Evolutionary conservation across 2,888 invertebrate species (phyloP), one percentile per base, ranked within the genome.

Genomic region (Drosophila anceps): DNA sequence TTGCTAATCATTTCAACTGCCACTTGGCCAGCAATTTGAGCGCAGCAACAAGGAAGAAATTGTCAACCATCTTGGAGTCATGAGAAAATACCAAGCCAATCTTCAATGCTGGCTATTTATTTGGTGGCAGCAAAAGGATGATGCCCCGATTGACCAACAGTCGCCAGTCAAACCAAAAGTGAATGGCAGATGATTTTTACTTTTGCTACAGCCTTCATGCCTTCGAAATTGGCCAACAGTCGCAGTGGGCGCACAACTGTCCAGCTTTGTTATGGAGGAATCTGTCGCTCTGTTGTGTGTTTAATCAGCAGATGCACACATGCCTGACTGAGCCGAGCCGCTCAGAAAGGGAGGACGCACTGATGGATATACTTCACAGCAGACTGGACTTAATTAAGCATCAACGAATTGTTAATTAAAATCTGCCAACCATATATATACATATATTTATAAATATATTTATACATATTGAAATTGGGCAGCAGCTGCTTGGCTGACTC

Each of bases 21-120:
- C 73, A 61, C 54, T 79, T 64, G 79, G 53, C 64, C 59, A 54
- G 29, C 81, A 48, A 69, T 83, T 69, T 55, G 64, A 67, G 53
- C 46, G 20, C 74, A 68, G 62, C 77, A 76, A 88, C 81, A 59
- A 86, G 89, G 90, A 86, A 86, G 86, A 83, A 76, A 90, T 74
- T 81, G 86, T 88, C 90, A 85, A 73, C 72, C 57, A 20, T 57
- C 43, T 41, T 33, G 39, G 48, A 62, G 69, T 39, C 78, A 75
- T 84, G 79, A 76, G 84, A 84, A 84, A 76, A 82, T 77, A 66
- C 66, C 67, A 64, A 53, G 53, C 66, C 63, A 66, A 55, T 67
- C 67, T 55, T 41, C 53, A 51, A 67, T 51, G 54, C 43, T 61
- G 66, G n/a, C 39, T 63, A 55, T 43, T 41, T 57, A 71, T 76